Evolutionary conservation across 2,888 invertebrate species (phyloP), one percentile per base, ranked within the genome.

Genomic region (Lasioglossum lativentre): DNA sequence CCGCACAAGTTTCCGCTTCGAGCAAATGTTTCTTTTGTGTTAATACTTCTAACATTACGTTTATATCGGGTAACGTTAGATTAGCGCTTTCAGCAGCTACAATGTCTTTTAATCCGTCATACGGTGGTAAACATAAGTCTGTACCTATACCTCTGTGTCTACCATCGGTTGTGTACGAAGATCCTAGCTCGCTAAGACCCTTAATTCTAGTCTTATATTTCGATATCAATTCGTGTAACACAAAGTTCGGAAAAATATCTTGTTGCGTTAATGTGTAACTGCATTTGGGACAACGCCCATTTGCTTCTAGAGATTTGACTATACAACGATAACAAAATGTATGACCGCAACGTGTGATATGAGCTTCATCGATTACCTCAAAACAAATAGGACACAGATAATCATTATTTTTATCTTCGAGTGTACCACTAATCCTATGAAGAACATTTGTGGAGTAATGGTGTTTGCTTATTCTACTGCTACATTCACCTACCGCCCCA

Each of bases 311-410:
- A 4, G 97, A 96, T 89, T 96, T 96, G 34, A 95, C 95, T 75
- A 99, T 98, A 95, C 99, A 99, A 30, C 96, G 96, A 93, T 97
- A 97, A 95, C 99, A 99, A 95, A 98, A 99, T 1, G 98, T 98
- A 94, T 99, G 99, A 0, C 99, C 99, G 95, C 99, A 99, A 90
- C 97, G 97, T 0, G 98, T 98, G 93, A 99, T 98, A 95, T 98
- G 97, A 0, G 99, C 98, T 95, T 98, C 98, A 90, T 97, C 97
- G 85, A 99, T 98, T 74, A 98, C 95, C 94, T 98, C 98, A 95
- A 98, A 98, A 95, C 99, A 99, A 78, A 98, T 97, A 0, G 98
- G 98, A 94, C 98, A 98, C 77, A 96, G 95, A 89, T 96, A 96
- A 93, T 97, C 97, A 90, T 96, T 96, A 93, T 96, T 97, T 95